Percentiles rank a stretch among this genome's conserved stretches.
Evolutionary conservation across 2,113 vertebrate species (phyloP).

Genomic region (Petromus typicus): DNA sequence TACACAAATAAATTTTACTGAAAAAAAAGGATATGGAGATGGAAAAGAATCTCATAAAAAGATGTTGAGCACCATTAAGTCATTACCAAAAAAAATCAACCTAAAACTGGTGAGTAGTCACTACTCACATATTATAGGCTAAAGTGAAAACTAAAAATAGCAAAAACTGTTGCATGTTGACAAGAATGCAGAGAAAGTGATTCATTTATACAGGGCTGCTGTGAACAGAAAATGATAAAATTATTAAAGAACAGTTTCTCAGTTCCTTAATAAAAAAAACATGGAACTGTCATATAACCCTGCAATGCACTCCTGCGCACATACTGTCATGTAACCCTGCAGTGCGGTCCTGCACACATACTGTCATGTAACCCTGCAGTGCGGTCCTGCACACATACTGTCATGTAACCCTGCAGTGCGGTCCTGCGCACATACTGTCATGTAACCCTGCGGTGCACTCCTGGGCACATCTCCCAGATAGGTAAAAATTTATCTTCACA

Average conservation of each 20-base stretch:
- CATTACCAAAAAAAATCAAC: conserved; percentile 3
- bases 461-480: background rate
- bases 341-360: background rate
- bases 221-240: background rate
- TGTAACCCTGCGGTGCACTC: background rate
- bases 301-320: no score
- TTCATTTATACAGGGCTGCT: background rate
- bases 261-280: background rate
- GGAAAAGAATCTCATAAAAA: background rate
- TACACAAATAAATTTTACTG: background rate
- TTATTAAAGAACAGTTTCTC: background rate
- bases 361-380: background rate
- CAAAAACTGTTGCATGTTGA: background rate
- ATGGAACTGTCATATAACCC: background rate
- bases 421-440: background rate
- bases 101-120: background rate
- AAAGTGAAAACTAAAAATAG: background rate
- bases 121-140: background rate
- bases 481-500: conserved; percentile 28
- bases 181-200: background rate
- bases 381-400: background rate
- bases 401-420: background rate
- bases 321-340: no score
- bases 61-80: background rate
- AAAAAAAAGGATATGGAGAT: background rate